phyloP scores from a whole-genome alignment of 2,888 invertebrate species.

The Diabrotica balteata region DNA sequence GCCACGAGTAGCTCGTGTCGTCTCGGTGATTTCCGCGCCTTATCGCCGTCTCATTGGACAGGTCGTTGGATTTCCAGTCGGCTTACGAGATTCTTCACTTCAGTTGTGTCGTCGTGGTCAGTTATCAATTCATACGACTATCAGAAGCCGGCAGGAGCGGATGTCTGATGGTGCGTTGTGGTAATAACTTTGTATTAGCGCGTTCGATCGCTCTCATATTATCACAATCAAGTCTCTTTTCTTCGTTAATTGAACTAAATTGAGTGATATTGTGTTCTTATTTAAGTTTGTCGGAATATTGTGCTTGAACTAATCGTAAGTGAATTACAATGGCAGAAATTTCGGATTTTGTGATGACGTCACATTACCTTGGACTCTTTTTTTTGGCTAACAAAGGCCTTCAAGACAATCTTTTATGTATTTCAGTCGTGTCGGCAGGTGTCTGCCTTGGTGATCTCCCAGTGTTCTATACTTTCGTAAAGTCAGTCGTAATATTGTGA shows the following conservation, averaged over 20 bases:
- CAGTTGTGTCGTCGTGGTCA: constrained; percentile 52
- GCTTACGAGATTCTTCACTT: constrained; percentile 50
- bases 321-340: constrained; percentile 20
- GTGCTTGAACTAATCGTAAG: constrained; percentile 15
- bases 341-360: constrained; percentile 48
- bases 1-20: constrained; percentile 37
- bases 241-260: constrained; percentile 12
- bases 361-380: constrained; percentile 56
- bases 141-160: constrained; percentile 23
- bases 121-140: constrained; percentile 43
- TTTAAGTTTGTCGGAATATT: constrained; percentile 8
- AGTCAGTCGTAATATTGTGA: constrained; percentile 33
- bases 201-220: constrained; percentile 6
- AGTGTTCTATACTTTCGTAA: constrained; percentile 11
- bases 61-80: constrained; percentile 41
- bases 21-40: constrained; percentile 41
- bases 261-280: constrained; percentile 11
- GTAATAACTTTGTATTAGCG: constrained; percentile 1
- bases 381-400: constrained; percentile 45
- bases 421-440: constrained; percentile 22
- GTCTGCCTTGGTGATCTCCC: constrained; percentile 12
- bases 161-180: constrained; percentile 9
- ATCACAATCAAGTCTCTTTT: constrained; percentile 5
- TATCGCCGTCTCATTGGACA: constrained; percentile 38
- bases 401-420: constrained; percentile 14